These are phyloP conservation scores for Habroteleia sp. DNA, from an alignment of 2,888 invertebrate species.

Conservation along the genomic window DNA sequence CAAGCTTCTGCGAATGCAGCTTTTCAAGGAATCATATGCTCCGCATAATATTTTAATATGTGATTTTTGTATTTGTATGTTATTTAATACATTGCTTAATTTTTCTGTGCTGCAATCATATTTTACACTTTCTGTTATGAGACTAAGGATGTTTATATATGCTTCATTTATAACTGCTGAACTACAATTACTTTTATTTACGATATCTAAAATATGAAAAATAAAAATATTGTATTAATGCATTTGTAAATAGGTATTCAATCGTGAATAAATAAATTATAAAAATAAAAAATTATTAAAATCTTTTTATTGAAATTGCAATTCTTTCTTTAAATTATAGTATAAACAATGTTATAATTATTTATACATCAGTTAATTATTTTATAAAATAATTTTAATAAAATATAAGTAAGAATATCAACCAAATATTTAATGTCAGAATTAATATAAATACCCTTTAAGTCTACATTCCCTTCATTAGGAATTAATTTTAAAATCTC, in stretches of 20 bases:
- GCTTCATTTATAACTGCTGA: constrained; percentile 72
- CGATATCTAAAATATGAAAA: constrained; percentile 65
- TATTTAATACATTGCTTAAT: constrained; percentile 68
- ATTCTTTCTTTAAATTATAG: too few relatives aligned
- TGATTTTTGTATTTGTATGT: constrained; percentile 66
- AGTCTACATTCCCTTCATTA: background rate
- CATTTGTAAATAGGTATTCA: too few relatives aligned
- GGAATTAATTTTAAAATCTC: background rate
- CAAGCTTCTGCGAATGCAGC: constrained; percentile 69
- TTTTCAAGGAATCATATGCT: constrained; percentile 69
- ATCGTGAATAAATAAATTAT: background rate
- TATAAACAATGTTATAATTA: too few relatives aligned
- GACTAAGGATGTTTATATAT: constrained; percentile 71
- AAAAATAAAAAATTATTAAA: background rate
- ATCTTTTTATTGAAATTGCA: too few relatives aligned
- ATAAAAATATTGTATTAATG: background rate
- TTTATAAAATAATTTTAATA: too few relatives aligned
- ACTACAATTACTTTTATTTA: constrained; percentile 70
- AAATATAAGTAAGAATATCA: too few relatives aligned
- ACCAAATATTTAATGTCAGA: too few relatives aligned
- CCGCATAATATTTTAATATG: constrained; percentile 73
- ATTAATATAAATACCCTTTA: constrained; percentile 5
- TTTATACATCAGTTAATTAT: too few relatives aligned
- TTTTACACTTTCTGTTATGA: constrained; percentile 75
- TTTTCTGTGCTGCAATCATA: constrained; percentile 71